Evolutionary conservation across 1,140 invertebrate species (phyloP).

Genomic region (Grapholita molesta): DNA sequence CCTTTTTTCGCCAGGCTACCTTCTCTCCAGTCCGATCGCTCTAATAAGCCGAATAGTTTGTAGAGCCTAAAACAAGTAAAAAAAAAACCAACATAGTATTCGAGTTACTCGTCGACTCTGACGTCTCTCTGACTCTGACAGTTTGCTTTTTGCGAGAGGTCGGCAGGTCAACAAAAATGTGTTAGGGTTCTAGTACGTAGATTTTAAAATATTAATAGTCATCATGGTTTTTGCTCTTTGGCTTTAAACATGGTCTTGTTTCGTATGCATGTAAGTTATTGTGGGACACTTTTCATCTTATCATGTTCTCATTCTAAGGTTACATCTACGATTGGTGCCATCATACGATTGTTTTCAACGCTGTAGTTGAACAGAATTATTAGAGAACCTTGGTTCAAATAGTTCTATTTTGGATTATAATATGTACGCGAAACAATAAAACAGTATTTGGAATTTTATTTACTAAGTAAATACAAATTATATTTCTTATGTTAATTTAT

Average conservation of each 20-base stretch:
- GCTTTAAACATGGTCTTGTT: conserved; percentile 51
- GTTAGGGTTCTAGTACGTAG: conserved; percentile 40
- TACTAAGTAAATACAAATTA: background rate
- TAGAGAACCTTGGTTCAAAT: background rate
- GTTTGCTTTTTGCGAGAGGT: conserved; percentile 39
- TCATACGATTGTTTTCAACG: background rate
- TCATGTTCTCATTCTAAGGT: conserved; percentile 28
- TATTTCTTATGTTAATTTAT: background rate
- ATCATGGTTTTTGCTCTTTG: conserved; percentile 71
- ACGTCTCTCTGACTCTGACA: conserved; percentile 34
- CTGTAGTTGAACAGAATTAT: background rate
- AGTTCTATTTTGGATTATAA: background rate
- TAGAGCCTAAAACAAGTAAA: too few relatives aligned
- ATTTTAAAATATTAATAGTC: conserved; percentile 38
- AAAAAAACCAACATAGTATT: too few relatives aligned
- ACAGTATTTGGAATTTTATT: too few relatives aligned
- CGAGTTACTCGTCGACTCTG: too few relatives aligned
- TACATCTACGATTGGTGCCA: conserved; percentile 24
- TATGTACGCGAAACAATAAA: background rate
- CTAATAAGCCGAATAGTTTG: too few relatives aligned
- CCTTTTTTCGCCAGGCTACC: too few relatives aligned
- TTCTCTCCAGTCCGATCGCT: too few relatives aligned
- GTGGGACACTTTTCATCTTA: conserved; percentile 19
- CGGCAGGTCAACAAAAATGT: conserved; percentile 62
- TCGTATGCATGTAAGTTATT: conserved; percentile 60